Evolutionary conservation across 1,140 invertebrate species (phyloP), one percentile per base, ranked within the genome.

Genomic region (Macrobrachium rosenbergii): DNA sequence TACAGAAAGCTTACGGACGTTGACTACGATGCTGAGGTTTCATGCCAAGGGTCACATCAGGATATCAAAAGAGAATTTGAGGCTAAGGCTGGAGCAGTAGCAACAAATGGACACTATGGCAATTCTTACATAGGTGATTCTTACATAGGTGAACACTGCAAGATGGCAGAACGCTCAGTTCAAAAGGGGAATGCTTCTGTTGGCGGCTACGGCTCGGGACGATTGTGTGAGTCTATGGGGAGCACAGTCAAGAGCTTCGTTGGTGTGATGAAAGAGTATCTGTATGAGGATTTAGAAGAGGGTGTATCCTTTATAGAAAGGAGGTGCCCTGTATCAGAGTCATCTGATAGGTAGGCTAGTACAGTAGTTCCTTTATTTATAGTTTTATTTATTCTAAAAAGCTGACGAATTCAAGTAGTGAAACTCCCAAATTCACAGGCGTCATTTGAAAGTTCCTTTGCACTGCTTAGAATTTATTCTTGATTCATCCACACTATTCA

Each of bases 211-310:
- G 60, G 19, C 12, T 12, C 43, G 43, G 37, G 23, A 45, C 43
- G 63, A 58, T 45, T 45, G 19, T 21, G 16, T 21, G 52, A 19
- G 8, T 76, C 72, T 45, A 76, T 37, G 17, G n/a, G n/a, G 7
- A 88, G 81, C 28, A 45, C 80, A 3, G 73, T 73, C 45, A 73
- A 76, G 11, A 73, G 76, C 6, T 59, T 81, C 5, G 28, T 94
- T 0, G 94, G 92, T 90, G 91, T 95, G 37, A 93, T 95, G 23
- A 95, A 96, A 91, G 94, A 96, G 84, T 96, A 96, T 89, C 95
- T 94, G 78, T 96, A 96, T 91, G 94, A 94, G 69, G 95, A 96
- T 91, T 92, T 92, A 83, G 94, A 95, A 79, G 94, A 96, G 89
- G 94, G 95, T 67, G 92, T 96, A 2, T 93, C 94, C 67, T 93